Evolutionary conservation across 2,888 invertebrate species (phyloP).

Genomic region (Chrysolina haemoptera): DNA sequence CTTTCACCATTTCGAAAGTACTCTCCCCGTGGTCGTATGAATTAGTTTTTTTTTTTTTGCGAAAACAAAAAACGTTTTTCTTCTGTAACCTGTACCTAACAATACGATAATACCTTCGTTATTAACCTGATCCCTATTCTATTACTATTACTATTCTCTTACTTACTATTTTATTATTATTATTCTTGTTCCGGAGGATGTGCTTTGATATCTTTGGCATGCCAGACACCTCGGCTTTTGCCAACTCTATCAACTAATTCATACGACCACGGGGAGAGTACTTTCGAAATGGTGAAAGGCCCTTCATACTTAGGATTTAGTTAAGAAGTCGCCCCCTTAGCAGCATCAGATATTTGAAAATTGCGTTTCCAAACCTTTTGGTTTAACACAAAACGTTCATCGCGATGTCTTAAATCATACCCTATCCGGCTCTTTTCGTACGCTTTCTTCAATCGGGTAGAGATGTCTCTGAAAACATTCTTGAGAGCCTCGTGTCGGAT

Average conservation of each 20-base stretch:
- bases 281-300: neutral
- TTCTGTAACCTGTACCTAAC: no score
- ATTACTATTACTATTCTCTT: no score
- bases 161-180: no score
- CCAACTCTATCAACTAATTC: neutral
- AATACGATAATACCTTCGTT: no score
- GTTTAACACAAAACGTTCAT: neutral
- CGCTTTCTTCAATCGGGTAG: neutral
- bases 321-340: neutral
- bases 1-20: no score
- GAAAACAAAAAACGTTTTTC: no score
- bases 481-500: constrained; percentile 2
- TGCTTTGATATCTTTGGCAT: no score
- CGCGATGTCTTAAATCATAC: constrained; percentile 2
- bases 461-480: neutral
- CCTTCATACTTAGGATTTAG: neutral
- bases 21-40: no score
- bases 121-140: no score
- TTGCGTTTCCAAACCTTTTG: constrained; percentile 5
- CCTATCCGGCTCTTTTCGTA: neutral
- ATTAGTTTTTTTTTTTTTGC: no score
- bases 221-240: constrained; percentile 11
- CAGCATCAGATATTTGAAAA: neutral
- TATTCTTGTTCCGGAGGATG: constrained; percentile 6
- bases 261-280: constrained; percentile 15